These are phyloP conservation scores for Caenorhabditis virilis DNA, from an alignment of 2,888 invertebrate genomes.

Conservation along the genomic window DNA sequence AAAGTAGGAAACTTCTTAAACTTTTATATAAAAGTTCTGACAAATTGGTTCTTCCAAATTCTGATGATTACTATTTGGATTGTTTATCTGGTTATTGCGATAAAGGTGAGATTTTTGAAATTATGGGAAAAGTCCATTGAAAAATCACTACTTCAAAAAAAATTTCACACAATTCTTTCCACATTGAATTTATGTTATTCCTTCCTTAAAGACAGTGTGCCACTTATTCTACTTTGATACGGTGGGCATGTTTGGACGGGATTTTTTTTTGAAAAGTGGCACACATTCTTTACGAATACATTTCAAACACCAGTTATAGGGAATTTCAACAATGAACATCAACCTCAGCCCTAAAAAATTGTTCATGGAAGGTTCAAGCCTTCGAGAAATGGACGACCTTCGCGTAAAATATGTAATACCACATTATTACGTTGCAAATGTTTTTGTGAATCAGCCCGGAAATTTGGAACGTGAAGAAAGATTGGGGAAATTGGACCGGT, in stretches of 20 bases:
- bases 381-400: conserved; percentile 61
- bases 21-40: conserved; percentile 50
- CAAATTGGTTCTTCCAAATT: conserved; percentile 50
- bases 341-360: conserved; percentile 64
- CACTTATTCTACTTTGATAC: too few species aligned
- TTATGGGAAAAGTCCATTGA: not conserved
- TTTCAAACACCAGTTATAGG: conserved; percentile 47
- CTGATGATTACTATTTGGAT: conserved; percentile 50
- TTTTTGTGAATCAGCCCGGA: conserved; percentile 58
- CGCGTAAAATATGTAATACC: conserved; percentile 64
- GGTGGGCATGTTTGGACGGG: not conserved
- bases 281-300: not conserved
- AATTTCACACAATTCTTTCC: too few species aligned
- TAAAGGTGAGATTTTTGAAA: conserved; percentile 44
- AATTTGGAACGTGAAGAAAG: conserved; percentile 47
- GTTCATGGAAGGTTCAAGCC: conserved; percentile 63
- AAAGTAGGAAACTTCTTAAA: conserved; percentile 25
- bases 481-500: conserved; percentile 37
- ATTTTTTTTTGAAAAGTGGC: not conserved
- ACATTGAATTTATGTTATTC: too few species aligned
- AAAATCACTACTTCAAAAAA: not conserved
- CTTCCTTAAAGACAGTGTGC: too few species aligned
- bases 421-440: conserved; percentile 53
- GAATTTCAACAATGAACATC: conserved; percentile 64
- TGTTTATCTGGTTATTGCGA: conserved; percentile 53